Evolutionary conservation across 2,113 vertebrate species (phyloP).

Genomic region (Ifrita kowaldi): DNA sequence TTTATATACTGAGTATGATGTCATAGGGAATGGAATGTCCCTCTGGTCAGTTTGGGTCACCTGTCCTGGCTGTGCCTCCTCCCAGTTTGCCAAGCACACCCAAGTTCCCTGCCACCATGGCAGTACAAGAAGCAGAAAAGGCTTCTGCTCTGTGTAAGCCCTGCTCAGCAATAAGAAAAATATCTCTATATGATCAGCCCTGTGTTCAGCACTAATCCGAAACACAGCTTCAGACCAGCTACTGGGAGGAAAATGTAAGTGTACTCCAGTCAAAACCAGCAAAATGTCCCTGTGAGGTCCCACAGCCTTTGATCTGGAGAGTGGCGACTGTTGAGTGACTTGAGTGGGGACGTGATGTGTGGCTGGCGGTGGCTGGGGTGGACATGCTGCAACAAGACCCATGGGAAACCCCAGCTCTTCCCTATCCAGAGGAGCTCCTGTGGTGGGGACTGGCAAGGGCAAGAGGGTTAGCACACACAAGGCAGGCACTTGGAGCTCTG

Average conservation of each 20-base stretch:
- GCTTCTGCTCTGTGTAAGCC: neutral
- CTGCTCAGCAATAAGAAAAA: neutral
- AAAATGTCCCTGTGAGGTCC: accelerated
- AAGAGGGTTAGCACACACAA: neutral
- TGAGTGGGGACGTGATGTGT: accelerated
- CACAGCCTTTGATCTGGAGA: accelerated
- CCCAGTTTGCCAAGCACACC: neutral
- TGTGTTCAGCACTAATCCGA: neutral
- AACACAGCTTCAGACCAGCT: neutral
- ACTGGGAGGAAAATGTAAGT: neutral
- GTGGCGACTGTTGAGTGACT: accelerated
- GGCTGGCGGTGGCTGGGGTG: neutral
- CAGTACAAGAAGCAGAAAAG: neutral
- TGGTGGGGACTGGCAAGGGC: neutral
- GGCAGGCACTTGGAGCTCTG: neutral
- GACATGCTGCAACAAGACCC: neutral
- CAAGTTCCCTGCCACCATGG: neutral
- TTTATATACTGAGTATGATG: neutral
- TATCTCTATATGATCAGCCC: neutral
- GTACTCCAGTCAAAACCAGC: neutral
- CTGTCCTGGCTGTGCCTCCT: neutral
- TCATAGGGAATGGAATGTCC: neutral
- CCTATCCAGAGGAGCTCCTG: neutral
- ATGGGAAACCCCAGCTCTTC: neutral
- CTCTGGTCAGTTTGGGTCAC: neutral